Evolutionary conservation across 1,140 invertebrate genomes (phyloP), one percentile per base, ranked within the genome.

Genomic region (Hypsibius dujardini): DNA sequence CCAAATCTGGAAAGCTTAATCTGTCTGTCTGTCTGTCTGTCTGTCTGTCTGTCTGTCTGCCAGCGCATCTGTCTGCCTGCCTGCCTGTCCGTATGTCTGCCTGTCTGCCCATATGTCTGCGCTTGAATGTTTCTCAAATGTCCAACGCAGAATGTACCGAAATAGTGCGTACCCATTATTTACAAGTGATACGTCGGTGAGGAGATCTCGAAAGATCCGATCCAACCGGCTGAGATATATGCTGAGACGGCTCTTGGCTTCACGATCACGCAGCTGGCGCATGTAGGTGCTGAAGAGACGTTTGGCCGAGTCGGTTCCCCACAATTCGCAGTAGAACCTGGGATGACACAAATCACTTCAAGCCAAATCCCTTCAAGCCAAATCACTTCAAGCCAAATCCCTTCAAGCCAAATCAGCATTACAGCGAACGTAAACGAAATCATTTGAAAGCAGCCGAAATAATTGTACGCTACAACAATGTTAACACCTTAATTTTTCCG

Each of bases 281-380:
- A 67, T 67, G 62, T 7, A 67, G 42, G 12, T 7, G 62, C 45
- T 45, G 62, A 67, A 67, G 3, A 67, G 12, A 12, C 42, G 12
- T 42, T 67, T 67, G 62, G 62, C 62, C 3, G 62, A 67, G 42
- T 12, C 62, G 12, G 62, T 67, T 15, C 62, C 62, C 62, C 62
- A 67, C 12, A 67, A 42, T 42, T 67, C 62, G 42, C 62, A 67
- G 42, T 67, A 67, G 45, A 67, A 67, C 42, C 62, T 67, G 62
- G 62, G 62, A 67, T 15, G 42, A 56, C 50, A 56, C n/a, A 7
- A 56, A 56, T n/a, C n/a, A n/a, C 50, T 12, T 56, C 50, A 56
- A 56, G n/a, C 7, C 50, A 7, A 56, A 12, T 56, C n/a, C 50
- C 50, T 7, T 56, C 7, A 56, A 28, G 28, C 28, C 28, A 28